A percentile compares a stretch with the other conserved stretches of the same genome.
Conservation (phyloP, 2,797 vertebrate species). For the Lagodon rhomboides region DNA sequence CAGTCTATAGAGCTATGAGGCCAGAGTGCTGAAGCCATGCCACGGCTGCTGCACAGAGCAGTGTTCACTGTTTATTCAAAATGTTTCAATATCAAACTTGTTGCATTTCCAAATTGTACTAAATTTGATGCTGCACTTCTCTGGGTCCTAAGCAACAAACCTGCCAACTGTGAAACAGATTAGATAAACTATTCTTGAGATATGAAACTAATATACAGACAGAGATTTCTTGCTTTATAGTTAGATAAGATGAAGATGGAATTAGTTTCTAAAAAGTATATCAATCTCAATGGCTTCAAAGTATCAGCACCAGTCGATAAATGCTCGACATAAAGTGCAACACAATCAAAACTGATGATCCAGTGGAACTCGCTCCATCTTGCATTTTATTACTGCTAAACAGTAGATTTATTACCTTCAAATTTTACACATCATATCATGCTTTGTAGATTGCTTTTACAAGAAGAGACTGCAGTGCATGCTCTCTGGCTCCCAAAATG, state of each 20-base stretch:
- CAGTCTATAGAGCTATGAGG: too few relatives aligned
- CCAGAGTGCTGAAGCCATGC: too few relatives aligned
- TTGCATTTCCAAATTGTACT: too few relatives aligned
- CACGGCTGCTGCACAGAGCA: too few relatives aligned
- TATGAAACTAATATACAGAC: too few relatives aligned
- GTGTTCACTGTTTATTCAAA: too few relatives aligned
- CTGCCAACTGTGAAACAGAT: too few relatives aligned
- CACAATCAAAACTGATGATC: conserved; percentile 69
- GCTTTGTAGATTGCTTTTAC: conserved; percentile 63
- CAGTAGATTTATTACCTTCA: conserved; percentile 55
- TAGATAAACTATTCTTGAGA: too few relatives aligned
- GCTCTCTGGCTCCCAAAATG: conserved; percentile 79
- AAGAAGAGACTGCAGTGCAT: conserved; percentile 62
- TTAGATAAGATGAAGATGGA: not conserved
- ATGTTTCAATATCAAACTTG: too few relatives aligned
- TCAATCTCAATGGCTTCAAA: conserved; percentile 15
- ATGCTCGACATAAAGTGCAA: conserved; percentile 32
- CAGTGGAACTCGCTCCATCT: conserved; percentile 30
- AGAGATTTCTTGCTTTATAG: too few relatives aligned
- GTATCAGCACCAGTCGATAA: conserved; percentile 26
- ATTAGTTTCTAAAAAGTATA: not conserved
- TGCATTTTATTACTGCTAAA: conserved; percentile 68
- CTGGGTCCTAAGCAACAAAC: too few relatives aligned
- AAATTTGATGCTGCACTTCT: too few relatives aligned
- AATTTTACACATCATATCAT: conserved; percentile 53